Evolutionary conservation across 2,888 invertebrate genomes (phyloP).

Genomic region (Agapostemon virescens): DNA sequence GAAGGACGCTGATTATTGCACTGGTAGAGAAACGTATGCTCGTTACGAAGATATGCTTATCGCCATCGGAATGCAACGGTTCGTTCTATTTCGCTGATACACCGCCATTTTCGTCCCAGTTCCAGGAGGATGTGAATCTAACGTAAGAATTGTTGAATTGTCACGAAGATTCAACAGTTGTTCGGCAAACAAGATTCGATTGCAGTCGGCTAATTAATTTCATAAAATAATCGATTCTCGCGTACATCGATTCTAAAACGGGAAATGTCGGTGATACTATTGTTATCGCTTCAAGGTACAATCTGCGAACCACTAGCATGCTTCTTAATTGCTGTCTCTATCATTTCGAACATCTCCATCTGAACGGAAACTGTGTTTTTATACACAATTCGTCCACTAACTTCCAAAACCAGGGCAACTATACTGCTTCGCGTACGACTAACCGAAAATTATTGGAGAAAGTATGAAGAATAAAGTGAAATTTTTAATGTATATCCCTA

Average conservation of each 20-base stretch:
- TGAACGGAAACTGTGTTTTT: neutral
- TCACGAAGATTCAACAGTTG: neutral
- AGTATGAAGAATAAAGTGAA: too few relatives aligned
- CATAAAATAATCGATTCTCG: neutral
- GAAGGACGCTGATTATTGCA: conserved; percentile 50
- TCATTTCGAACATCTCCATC: conserved; percentile 39
- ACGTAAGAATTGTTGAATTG: neutral
- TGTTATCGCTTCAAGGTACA: conserved; percentile 35
- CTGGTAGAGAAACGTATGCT: conserved; percentile 48
- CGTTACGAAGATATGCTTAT: conserved; percentile 70
- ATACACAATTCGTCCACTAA: neutral
- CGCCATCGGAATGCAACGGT: conserved; percentile 64
- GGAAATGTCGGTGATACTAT: conserved; percentile 29
- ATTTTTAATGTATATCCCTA: too few relatives aligned
- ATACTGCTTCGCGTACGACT: neutral
- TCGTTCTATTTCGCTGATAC: conserved; percentile 46
- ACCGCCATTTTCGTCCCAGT: conserved; percentile 35
- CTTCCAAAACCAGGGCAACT: neutral
- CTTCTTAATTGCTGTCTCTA: conserved; percentile 25
- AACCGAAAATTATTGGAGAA: neutral
- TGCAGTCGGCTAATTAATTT: neutral
- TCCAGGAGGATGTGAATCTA: neutral
- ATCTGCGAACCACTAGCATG: conserved; percentile 31
- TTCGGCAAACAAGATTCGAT: neutral
- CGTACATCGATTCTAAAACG: neutral